Conservation (phyloP, 2,797 vertebrate species). For the Diglossa cyanea region DNA sequence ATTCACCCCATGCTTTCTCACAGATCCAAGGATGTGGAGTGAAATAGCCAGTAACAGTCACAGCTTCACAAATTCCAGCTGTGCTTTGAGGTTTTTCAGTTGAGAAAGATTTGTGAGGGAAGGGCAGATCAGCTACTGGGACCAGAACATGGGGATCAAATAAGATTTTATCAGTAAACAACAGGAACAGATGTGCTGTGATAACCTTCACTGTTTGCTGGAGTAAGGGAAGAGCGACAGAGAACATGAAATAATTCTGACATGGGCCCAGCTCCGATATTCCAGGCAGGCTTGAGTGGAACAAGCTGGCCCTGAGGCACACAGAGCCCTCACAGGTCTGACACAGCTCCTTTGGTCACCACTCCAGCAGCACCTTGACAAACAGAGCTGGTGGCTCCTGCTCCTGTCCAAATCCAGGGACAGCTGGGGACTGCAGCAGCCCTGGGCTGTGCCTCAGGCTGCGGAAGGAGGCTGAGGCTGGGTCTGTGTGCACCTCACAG, state of each 20-base stretch:
- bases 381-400: rapidly evolving
- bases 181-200: neutral
- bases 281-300: neutral
- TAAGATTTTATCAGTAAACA: neutral
- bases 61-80: neutral
- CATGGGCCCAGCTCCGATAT: neutral
- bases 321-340: rapidly evolving
- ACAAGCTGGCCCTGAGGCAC: neutral
- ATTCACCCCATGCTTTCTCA: neutral
- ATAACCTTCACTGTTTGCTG: neutral
- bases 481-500: neutral
- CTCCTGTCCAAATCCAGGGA: rapidly evolving
- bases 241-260: neutral
- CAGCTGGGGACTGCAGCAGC: neutral
- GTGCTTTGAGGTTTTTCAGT: neutral
- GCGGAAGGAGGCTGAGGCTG: neutral
- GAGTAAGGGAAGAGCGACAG: rapidly evolving
- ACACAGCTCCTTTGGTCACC: neutral
- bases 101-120: neutral
- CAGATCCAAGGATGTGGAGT: neutral
- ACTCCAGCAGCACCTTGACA: neutral
- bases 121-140: neutral
- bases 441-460: neutral
- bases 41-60: neutral
- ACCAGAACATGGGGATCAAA: neutral